A percentile compares a stretch with the other conserved stretches of the same genome.
Evolutionary conservation across 1,140 invertebrate species (phyloP).

Genomic region (Drosophila orosa): DNA sequence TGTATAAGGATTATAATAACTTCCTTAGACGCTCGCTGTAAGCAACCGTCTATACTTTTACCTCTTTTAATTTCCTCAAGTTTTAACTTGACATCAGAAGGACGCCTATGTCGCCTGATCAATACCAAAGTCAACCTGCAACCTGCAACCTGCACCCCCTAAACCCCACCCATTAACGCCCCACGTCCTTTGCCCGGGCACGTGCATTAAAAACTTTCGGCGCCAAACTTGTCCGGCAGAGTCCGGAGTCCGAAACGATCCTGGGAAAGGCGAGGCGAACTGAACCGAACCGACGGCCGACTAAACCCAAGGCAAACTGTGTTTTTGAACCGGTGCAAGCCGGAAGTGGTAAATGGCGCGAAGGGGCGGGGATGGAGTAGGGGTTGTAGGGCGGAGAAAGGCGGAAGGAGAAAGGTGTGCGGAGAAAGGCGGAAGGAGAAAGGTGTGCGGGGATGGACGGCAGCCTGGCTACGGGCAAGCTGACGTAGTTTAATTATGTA

Average conservation of each 20-base stretch:
- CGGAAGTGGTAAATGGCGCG: constrained; percentile 66
- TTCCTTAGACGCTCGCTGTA: not conserved
- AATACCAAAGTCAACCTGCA: constrained; percentile 9
- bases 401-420: not conserved
- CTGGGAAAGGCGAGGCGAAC: constrained; percentile 4
- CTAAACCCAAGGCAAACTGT: constrained; percentile 42
- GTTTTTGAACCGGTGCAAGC: constrained; percentile 59
- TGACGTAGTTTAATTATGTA: constrained; percentile 80
- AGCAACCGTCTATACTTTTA: not conserved
- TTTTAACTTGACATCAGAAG: not conserved
- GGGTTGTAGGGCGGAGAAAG: not conserved
- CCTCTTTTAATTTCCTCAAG: not conserved
- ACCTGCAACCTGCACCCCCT: not conserved
- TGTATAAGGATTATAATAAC: not conserved
- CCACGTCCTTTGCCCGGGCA: constrained; percentile 42
- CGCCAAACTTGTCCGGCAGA: constrained; percentile 67
- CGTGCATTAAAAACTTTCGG: constrained; percentile 78
- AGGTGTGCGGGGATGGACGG: constrained; percentile 21
- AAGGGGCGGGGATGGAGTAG: not conserved
- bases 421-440: not conserved
- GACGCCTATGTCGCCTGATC: constrained; percentile 30
- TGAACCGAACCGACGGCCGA: constrained; percentile 22
- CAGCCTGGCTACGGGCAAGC: constrained; percentile 32
- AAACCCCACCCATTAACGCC: constrained; percentile 29
- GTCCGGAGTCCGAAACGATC: constrained; percentile 24